Evolutionary conservation across 2,797 vertebrate species (phyloP).

Genomic region (Malurus leucopterus): DNA sequence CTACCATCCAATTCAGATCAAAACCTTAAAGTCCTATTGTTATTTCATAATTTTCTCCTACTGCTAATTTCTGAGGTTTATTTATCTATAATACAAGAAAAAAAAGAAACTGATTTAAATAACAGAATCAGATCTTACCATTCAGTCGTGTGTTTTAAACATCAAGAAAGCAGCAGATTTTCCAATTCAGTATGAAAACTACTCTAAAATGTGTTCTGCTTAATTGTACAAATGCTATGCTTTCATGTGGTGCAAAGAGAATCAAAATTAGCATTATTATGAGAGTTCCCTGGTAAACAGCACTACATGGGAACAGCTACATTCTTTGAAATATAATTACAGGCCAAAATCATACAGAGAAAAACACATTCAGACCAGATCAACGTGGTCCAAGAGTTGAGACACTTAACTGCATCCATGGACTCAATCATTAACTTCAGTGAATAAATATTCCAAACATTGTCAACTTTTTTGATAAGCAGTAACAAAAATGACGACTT

Average conservation of each 20-base stretch:
- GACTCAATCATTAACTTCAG: background rate
- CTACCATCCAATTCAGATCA: background rate
- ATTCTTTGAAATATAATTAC: background rate
- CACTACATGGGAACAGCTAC: background rate
- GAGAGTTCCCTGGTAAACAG: background rate
- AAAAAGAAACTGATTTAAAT: background rate
- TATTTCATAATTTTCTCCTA: background rate
- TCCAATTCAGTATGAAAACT: background rate
- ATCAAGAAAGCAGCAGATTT: rapidly evolving
- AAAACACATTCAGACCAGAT: background rate
- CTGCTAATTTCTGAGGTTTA: background rate
- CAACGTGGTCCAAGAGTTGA: background rate
- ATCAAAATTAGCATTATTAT: background rate
- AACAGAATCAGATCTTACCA: background rate
- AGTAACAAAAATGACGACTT: background rate
- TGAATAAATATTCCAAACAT: background rate
- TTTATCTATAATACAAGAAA: background rate
- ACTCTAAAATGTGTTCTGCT: background rate
- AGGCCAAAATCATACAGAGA: background rate
- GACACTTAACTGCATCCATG: background rate
- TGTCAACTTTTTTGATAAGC: background rate
- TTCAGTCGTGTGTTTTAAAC: background rate
- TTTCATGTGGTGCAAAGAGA: background rate
- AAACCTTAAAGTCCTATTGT: background rate
- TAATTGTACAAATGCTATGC: background rate